These are phyloP conservation scores for Salvator merianae DNA, from an alignment of 2,113 vertebrate species.

Conservation along the genomic window DNA sequence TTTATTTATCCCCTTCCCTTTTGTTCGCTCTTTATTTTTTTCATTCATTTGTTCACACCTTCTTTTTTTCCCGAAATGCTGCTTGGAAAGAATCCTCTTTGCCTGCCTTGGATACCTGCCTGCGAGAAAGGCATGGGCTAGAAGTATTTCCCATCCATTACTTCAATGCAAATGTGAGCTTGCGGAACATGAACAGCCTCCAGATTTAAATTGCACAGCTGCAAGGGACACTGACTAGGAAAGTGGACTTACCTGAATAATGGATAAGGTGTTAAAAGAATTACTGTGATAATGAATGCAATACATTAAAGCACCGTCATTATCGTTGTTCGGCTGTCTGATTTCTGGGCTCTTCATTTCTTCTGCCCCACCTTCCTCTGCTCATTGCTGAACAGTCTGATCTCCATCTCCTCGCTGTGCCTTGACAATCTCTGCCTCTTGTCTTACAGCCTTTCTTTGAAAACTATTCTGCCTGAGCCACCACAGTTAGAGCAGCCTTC, in stretches of 20 bases:
- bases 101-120: slow-evolving; percentile 33
- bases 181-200: slow-evolving; percentile 36
- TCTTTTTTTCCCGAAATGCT: background rate
- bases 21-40: background rate
- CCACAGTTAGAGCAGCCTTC: slow-evolving; percentile 25
- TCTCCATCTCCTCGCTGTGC: background rate
- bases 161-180: slow-evolving; percentile 35
- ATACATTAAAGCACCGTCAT: slow-evolving; percentile 12
- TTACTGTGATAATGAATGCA: slow-evolving; percentile 31
- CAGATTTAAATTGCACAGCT: slow-evolving; percentile 33
- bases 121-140: background rate
- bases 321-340: slow-evolving; percentile 2
- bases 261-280: slow-evolving; percentile 33
- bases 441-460: slow-evolving; percentile 1
- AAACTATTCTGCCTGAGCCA: background rate
- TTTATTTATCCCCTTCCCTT: background rate
- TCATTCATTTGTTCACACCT: background rate
- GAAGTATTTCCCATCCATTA: slow-evolving; percentile 26
- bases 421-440: background rate
- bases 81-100: slow-evolving; percentile 12
- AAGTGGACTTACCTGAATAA: slow-evolving; percentile 33
- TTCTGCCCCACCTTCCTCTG: background rate
- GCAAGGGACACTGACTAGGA: background rate
- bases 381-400: slow-evolving; percentile 5
- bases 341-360: slow-evolving; percentile 26